Percentiles rank a stretch among this genome's conserved stretches.
Evolutionary conservation across 2,797 vertebrate species (phyloP).

Genomic region (Alcedo quadribrachys): DNA sequence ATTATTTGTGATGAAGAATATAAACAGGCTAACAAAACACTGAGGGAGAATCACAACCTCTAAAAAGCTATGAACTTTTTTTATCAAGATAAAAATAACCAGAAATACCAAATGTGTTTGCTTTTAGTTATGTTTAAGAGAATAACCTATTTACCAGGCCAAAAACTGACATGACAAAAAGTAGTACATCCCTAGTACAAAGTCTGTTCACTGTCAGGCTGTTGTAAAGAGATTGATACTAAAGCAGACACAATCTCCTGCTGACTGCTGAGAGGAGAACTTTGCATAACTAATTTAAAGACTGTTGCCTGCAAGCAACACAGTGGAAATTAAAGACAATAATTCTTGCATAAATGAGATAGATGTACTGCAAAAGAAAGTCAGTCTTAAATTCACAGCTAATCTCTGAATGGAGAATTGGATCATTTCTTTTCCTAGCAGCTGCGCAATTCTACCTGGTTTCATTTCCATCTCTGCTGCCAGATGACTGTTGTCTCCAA

Average conservation of each 20-base stretch:
- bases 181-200: neutral
- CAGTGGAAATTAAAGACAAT: slow-evolving; percentile 53
- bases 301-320: slow-evolving; percentile 40
- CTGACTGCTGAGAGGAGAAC: slow-evolving; percentile 37
- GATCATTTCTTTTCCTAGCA: slow-evolving; percentile 49
- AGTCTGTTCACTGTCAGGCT: neutral
- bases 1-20: slow-evolving; percentile 24
- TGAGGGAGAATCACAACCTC: slow-evolving; percentile 40
- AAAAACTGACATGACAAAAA: slow-evolving; percentile 39
- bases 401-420: slow-evolving; percentile 58
- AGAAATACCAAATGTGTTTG: slow-evolving; percentile 17
- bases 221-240: neutral
- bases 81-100: slow-evolving; percentile 53
- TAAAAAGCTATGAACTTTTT: slow-evolving; percentile 33
- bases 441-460: slow-evolving; percentile 54
- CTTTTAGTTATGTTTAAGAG: slow-evolving; percentile 49
- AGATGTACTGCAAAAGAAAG: slow-evolving; percentile 58
- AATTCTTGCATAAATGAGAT: slow-evolving; percentile 49
- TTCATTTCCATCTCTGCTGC: slow-evolving; percentile 63
- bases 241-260: slow-evolving; percentile 25
- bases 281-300: slow-evolving; percentile 24
- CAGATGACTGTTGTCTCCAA: slow-evolving; percentile 57
- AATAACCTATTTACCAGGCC: slow-evolving; percentile 19
- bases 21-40: slow-evolving; percentile 53
- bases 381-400: slow-evolving; percentile 34